These are phyloP conservation scores for Leuciscus waleckii DNA, from an alignment of 2,797 vertebrate species.

Conservation along the genomic window DNA sequence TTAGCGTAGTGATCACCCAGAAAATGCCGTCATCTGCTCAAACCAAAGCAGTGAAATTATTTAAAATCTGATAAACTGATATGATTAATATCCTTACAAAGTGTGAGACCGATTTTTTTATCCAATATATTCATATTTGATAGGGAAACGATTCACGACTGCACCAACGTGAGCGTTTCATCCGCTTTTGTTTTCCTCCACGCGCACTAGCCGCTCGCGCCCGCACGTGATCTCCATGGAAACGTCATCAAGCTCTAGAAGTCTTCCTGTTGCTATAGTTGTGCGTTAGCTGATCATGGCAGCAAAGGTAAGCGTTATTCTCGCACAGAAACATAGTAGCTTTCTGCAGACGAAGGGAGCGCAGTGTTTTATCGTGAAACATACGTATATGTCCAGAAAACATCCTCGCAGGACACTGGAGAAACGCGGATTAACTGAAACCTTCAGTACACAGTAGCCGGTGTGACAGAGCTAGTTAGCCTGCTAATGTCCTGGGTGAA, in stretches of 20 bases:
- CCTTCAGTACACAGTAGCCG: constrained; percentile 26
- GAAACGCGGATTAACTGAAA: constrained; percentile 2
- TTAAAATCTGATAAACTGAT: neutral
- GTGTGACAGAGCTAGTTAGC: constrained; percentile 54
- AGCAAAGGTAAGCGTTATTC: constrained; percentile 76
- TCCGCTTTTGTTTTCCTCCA: constrained; percentile 63
- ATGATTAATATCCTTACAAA: neutral
- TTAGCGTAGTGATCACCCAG: too few species aligned
- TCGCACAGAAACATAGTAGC: constrained; percentile 28
- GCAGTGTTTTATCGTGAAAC: neutral
- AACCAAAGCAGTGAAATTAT: neutral
- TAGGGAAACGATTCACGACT: neutral
- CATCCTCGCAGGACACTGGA: neutral
- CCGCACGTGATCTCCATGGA: constrained; percentile 74
- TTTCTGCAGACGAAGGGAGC: neutral
- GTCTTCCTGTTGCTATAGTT: constrained; percentile 62
- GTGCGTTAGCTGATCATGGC: constrained; percentile 75
- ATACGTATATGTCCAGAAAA: neutral
- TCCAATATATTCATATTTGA: neutral
- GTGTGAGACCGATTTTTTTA: too few species aligned
- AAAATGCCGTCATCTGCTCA: neutral
- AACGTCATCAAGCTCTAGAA: constrained; percentile 72
- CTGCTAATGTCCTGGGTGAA: constrained; percentile 67
- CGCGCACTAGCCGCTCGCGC: constrained; percentile 60
- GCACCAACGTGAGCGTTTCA: constrained; percentile 60